A percentile compares a stretch with the other conserved stretches of the same genome.
phyloP scores from a whole-genome alignment of 2,113 vertebrate species.

The Microcebus ravelobensis region DNA sequence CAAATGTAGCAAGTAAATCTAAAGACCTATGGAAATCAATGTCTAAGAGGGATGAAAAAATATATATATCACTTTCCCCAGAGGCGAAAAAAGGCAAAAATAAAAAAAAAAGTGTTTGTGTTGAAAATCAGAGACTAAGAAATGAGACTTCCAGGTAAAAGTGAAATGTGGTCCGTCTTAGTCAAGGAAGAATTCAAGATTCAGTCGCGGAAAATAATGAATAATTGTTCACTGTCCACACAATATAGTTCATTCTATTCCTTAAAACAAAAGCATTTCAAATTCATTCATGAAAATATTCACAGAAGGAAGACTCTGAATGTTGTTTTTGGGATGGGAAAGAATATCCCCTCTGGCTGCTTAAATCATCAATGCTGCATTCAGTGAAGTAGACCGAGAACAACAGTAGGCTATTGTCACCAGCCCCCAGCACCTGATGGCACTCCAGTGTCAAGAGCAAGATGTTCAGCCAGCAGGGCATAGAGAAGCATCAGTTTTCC shows the following conservation, averaged over 20 bases:
- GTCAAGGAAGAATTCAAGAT: background rate
- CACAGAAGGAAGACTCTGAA: slow-evolving; percentile 55
- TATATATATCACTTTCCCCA: background rate
- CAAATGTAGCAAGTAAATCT: background rate
- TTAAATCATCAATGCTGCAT: background rate
- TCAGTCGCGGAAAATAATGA: slow-evolving; percentile 6
- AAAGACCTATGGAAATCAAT: background rate
- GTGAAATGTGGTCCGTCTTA: background rate
- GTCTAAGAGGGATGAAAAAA: background rate
- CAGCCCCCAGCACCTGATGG: background rate
- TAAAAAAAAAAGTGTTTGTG: background rate
- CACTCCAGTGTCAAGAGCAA: background rate
- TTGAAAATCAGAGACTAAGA: background rate
- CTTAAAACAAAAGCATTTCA: slow-evolving; percentile 52
- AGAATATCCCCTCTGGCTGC: slow-evolving; percentile 55
- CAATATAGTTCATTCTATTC: slow-evolving; percentile 60
- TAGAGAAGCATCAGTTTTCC: rapidly evolving
- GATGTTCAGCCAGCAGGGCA: background rate
- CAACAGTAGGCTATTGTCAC: slow-evolving; percentile 48
- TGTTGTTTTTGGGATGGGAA: slow-evolving; percentile 73
- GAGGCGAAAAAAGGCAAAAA: background rate
- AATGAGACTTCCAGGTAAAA: slow-evolving; percentile 20
- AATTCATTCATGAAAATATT: slow-evolving; percentile 40
- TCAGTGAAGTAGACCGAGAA: background rate
- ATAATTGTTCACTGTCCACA: slow-evolving; percentile 51